Base-by-base conservation (phyloP, 2,113 vertebrate genomes). In the Limnothrissa miodon region DNA sequence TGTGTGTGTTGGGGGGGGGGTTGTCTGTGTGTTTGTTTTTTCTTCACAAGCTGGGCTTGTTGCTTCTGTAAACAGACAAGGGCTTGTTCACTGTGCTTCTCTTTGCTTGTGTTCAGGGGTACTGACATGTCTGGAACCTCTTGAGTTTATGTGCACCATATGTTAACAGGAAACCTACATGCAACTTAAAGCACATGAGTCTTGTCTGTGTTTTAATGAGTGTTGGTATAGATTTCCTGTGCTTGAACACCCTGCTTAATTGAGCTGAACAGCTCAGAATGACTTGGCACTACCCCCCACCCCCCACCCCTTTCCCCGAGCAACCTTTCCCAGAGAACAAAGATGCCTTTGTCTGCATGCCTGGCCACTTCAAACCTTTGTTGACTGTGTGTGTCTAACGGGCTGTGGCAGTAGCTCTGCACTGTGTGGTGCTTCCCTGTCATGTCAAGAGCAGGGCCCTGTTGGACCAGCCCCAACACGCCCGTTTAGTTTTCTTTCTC, bases 221-320 rank as follows among this genome's bases (percentile, higher is more conserved):
- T 90, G 92, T 91, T 93, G 90, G 92, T 94, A 92, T 94, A 91
- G 91, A 94, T 94, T 94, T 94, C 93, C 92, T 93, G 90, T 91
- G 88, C 88, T 91, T 90, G 89, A 94, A 93, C 91, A 92, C 92
- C 87, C 87, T 89, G 92, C 92, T 93, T 95, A 94, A 95, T 94
- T 94, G 94, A 95, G 93, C 93, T 92, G 92, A 95, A 94, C 94
- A 92, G 90, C 90, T 86, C 90, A 87, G 92, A 93, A 92, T 94
- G 92, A 93, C 92, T 93, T 93, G 92, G 92, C 93, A 92, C 93
- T 91, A 92, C 86, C 89, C 83, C 82, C 90, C 90, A 82, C 87
- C 87, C 85, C 89, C 84, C 85, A 81, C 81, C 82, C 83, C 44
- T 17, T 8, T 17, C 39, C 78, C 44, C 82, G 84, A 83, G 10